A percentile compares a stretch with the other conserved stretches of the same genome.
These are phyloP conservation scores for Camponotus pennsylvanicus DNA, from an alignment of 1,140 invertebrate species.

Conservation along the genomic window DNA sequence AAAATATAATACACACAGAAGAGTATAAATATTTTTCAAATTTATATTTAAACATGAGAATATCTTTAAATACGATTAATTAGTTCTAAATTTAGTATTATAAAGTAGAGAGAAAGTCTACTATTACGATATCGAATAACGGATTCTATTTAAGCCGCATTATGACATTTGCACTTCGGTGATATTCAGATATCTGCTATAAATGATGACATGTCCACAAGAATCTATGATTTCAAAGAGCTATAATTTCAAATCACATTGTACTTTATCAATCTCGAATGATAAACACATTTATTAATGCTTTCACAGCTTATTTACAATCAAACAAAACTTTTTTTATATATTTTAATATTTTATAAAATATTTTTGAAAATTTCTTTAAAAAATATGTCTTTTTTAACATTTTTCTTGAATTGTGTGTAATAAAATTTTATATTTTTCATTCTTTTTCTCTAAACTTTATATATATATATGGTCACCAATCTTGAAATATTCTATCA, in stretches of 20 bases:
- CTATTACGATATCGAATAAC: constrained; percentile 5
- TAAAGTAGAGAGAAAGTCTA: background rate
- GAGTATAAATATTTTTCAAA: background rate
- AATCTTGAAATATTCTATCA: background rate
- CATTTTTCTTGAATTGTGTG: background rate
- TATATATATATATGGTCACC: too few species aligned
- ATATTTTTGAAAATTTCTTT: background rate
- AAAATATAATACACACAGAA: background rate
- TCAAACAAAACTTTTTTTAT: background rate
- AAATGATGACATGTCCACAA: constrained; percentile 28
- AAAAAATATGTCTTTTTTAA: background rate
- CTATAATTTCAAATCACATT: background rate
- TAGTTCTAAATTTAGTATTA: background rate
- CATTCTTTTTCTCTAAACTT: too few species aligned
- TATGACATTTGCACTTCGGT: constrained; percentile 10
- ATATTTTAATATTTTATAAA: background rate
- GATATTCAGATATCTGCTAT: background rate
- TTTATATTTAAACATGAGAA: background rate
- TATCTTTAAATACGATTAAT: constrained; percentile 3
- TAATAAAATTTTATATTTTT: too few species aligned
- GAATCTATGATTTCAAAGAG: constrained; percentile 67
- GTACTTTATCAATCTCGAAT: background rate
- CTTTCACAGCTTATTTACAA: background rate
- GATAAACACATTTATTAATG: constrained; percentile 4
- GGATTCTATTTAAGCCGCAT: background rate